phyloP scores from a whole-genome alignment of 1,140 invertebrate species.

The Euwallacea fornicatus region DNA sequence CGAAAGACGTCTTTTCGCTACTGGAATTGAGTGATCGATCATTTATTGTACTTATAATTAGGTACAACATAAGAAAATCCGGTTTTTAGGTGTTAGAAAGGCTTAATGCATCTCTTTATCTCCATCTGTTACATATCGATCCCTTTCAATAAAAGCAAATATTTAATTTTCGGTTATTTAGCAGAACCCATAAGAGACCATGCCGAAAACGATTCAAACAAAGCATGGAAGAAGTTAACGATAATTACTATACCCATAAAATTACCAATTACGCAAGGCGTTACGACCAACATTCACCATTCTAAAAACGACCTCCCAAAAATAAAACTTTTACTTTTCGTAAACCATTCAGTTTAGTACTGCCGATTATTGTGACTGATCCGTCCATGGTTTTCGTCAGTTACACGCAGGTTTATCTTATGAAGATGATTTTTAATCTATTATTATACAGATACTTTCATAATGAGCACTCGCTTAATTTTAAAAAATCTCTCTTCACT shows the following conservation, averaged over 20 bases:
- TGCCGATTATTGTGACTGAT: background rate
- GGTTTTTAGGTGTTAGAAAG: no score
- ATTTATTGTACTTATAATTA: no score
- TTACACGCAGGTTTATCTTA: background rate
- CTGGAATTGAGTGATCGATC: no score
- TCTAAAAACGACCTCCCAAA: slow-evolving; percentile 35
- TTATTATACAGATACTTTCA: no score
- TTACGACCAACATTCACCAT: slow-evolving; percentile 28
- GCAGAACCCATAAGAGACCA: slow-evolving; percentile 3
- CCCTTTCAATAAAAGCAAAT: background rate
- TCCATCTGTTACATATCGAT: no score
- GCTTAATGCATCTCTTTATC: no score
- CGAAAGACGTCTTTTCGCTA: no score
- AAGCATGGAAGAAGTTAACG: slow-evolving; percentile 19
- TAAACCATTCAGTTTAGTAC: slow-evolving; percentile 2
- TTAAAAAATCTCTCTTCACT: no score
- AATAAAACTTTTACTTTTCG: slow-evolving; percentile 34
- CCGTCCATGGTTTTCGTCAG: background rate
- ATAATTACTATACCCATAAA: slow-evolving; percentile 24
- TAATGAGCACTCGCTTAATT: no score
- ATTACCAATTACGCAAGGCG: slow-evolving; percentile 25
- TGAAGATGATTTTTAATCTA: no score
- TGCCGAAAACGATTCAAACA: slow-evolving; percentile 16
- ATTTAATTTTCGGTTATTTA: slow-evolving; percentile 1
- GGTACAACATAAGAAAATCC: no score